Conservation (phyloP, 2,888 invertebrate species). For the Scaptodrosophila latifasciaeformis region DNA sequence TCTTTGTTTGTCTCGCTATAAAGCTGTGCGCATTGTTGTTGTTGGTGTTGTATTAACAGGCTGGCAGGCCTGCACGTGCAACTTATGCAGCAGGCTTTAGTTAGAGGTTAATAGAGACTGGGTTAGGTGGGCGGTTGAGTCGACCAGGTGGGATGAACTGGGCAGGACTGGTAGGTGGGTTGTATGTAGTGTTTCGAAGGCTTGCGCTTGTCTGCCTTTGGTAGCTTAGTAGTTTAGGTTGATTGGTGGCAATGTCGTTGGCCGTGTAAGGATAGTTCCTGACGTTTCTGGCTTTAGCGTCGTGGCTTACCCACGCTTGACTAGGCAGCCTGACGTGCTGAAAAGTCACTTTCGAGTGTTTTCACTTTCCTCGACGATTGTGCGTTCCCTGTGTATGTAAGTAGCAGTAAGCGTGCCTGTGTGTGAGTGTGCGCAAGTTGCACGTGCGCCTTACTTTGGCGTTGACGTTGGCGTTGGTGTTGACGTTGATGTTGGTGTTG, state of each 20-base stretch:
- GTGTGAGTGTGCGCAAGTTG: conserved; percentile 35
- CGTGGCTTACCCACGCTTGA: conserved; percentile 38
- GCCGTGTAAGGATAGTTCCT: conserved; percentile 37
- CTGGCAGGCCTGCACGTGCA: conserved; percentile 19
- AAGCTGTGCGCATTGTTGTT: conserved; percentile 36
- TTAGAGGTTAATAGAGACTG: conserved; percentile 36
- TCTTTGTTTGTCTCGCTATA: conserved; percentile 43
- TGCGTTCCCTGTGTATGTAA: background rate
- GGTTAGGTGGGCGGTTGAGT: conserved; percentile 43
- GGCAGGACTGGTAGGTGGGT: background rate
- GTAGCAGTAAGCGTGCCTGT: background rate
- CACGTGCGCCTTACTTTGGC: conserved; percentile 50
- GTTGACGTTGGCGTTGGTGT: conserved; percentile 1
- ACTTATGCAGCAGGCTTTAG: conserved; percentile 39
- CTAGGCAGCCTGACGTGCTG: conserved; percentile 51
- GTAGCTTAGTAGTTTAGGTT: conserved; percentile 13
- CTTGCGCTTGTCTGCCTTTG: conserved; percentile 13
- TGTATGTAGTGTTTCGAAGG: conserved; percentile 8
- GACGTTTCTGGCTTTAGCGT: conserved; percentile 9
- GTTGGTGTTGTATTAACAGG: background rate
- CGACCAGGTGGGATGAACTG: too few species aligned
- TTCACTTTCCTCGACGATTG: conserved; percentile 47
- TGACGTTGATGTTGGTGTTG: conserved; percentile 1
- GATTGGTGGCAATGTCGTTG: conserved; percentile 43
- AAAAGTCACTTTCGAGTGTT: conserved; percentile 65